Evolutionary conservation across 2,797 vertebrate species (phyloP).

Genomic region (Bradypodion pumilum): DNA sequence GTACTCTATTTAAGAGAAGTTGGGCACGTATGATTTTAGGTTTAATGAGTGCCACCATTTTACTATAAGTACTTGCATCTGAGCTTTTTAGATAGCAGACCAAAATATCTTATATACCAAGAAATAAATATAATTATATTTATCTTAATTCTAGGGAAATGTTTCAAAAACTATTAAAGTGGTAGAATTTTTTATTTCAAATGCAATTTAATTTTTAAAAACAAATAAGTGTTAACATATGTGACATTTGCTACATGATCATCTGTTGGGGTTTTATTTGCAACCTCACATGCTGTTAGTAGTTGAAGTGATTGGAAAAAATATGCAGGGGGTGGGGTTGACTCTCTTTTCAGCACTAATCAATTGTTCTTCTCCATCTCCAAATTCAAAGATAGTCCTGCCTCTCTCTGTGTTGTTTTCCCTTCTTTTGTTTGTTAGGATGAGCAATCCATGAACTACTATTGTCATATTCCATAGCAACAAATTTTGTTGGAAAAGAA

Average conservation of each 20-base stretch:
- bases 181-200: neutral
- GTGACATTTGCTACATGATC: neutral
- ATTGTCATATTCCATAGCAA: no score
- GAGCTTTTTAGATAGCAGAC: conserved; percentile 39
- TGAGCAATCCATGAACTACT: no score
- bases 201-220: neutral
- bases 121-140: conserved; percentile 16
- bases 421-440: no score
- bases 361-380: no score
- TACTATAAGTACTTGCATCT: conserved; percentile 27
- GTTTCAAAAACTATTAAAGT: conserved; percentile 7
- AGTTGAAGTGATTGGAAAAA: no score
- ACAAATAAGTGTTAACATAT: neutral
- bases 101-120: conserved; percentile 22
- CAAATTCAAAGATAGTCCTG: no score
- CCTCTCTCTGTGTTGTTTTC: no score
- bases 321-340: no score
- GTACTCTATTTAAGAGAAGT: conserved; percentile 41
- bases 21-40: conserved; percentile 43
- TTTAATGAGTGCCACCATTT: conserved; percentile 44
- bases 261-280: no score
- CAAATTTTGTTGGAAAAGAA: neutral
- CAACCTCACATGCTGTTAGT: no score
- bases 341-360: no score
- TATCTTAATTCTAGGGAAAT: neutral